Conservation (phyloP, 2,797 vertebrate genomes). For the Smutsia temminckii region DNA sequence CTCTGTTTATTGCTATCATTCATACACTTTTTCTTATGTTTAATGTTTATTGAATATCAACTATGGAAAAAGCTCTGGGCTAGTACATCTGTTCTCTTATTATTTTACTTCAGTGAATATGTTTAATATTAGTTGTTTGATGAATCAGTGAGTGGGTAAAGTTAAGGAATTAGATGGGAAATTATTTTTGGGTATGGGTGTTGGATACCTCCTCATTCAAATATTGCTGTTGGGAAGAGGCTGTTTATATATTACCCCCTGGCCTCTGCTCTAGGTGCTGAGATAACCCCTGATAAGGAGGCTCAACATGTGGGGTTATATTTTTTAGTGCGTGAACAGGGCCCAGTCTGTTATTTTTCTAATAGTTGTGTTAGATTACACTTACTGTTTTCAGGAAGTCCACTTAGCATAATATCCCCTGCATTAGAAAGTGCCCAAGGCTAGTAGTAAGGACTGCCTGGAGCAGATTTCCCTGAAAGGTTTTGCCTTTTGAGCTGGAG, state of each 20-base stretch:
- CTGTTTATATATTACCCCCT: neutral
- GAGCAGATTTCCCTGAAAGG: conserved; percentile 1
- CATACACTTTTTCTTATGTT: neutral
- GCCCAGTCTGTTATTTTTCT: conserved; percentile 7
- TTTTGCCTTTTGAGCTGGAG: neutral
- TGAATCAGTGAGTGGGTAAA: neutral
- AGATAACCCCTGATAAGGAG: conserved; percentile 3
- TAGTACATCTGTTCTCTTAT: neutral
- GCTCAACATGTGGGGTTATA: neutral
- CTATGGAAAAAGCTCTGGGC: neutral
- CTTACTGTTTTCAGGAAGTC: neutral
- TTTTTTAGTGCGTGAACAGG: conserved; percentile 38
- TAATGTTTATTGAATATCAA: neutral
- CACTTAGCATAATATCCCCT: neutral
- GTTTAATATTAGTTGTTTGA: conserved; percentile 2
- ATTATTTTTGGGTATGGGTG: conserved; percentile 1
- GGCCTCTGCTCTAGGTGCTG: neutral
- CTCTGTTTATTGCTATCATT: neutral
- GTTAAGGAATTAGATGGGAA: conserved; percentile 30
- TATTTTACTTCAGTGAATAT: conserved; percentile 27
- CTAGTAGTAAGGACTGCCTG: neutral
- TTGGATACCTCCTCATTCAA: neutral
- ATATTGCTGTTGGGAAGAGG: conserved; percentile 16
- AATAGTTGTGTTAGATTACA: neutral
- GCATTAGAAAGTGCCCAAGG: neutral